phyloP scores from a whole-genome alignment of 1,140 invertebrate species.

The Lasioglossum albipes region DNA sequence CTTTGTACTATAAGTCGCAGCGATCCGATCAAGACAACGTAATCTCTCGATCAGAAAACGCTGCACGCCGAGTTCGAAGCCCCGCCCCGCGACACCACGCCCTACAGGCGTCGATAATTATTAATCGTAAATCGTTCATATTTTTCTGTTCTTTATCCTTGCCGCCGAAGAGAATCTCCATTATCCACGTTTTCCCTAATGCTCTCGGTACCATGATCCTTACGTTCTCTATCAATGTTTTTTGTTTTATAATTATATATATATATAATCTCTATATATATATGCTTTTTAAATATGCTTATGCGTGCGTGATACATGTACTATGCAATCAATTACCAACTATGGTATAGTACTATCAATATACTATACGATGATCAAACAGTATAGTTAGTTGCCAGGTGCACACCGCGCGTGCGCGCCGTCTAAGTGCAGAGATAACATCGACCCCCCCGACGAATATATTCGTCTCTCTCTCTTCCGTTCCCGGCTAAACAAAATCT shows the following conservation, averaged over 20 bases:
- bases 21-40: constrained; percentile 14
- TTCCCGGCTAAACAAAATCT: constrained; percentile 11
- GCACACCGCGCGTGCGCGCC: constrained; percentile 44
- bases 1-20: constrained; percentile 79
- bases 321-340: constrained; percentile 63
- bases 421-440: constrained; percentile 52
- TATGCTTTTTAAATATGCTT: constrained; percentile 56
- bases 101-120: constrained; percentile 18
- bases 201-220: background rate
- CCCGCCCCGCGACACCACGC: constrained; percentile 63
- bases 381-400: constrained; percentile 59
- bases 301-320: constrained; percentile 65
- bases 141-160: constrained; percentile 37
- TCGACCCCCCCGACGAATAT: constrained; percentile 17
- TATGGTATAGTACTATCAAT: constrained; percentile 63
- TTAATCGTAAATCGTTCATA: constrained; percentile 29
- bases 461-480: background rate
- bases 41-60: constrained; percentile 23
- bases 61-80: constrained; percentile 65
- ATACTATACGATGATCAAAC: constrained; percentile 66
- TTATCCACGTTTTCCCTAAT: background rate
- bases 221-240: constrained; percentile 31
- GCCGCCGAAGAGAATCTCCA: constrained; percentile 15
- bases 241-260: constrained; percentile 8
- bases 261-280: too few relatives aligned